Evolutionary conservation across 2,888 invertebrate genomes (phyloP).

Genomic region (Subacronicta megacephala): DNA sequence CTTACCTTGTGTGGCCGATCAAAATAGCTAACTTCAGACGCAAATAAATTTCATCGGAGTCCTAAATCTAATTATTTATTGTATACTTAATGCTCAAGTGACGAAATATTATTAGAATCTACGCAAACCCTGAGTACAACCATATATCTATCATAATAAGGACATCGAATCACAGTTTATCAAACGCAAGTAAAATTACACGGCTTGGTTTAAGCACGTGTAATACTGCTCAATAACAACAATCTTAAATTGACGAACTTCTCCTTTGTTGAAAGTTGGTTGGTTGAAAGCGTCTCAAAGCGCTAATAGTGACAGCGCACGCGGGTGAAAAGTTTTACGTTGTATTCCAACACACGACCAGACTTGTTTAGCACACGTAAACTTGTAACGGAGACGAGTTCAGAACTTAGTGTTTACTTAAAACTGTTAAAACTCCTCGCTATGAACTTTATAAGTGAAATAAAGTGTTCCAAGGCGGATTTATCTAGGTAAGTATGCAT

Average conservation of each 20-base stretch:
- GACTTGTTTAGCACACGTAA: constrained; percentile 64
- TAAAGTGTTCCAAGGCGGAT: constrained; percentile 55
- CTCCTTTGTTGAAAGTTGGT: constrained; percentile 46
- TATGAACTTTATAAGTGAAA: constrained; percentile 62
- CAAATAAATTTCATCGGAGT: no score
- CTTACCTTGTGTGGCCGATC: no score
- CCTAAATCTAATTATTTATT: no score
- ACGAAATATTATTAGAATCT: not conserved
- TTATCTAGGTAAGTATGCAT: constrained; percentile 30
- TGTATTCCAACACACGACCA: constrained; percentile 54
- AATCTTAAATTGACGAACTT: constrained; percentile 61
- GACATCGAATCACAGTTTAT: constrained; percentile 27
- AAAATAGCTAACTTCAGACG: no score
- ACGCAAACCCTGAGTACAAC: not conserved
- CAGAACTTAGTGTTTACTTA: constrained; percentile 64
- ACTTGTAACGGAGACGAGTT: constrained; percentile 65
- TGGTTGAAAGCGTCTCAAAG: constrained; percentile 34
- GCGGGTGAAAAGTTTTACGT: constrained; percentile 57
- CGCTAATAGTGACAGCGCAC: constrained; percentile 51
- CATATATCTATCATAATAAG: constrained; percentile 16
- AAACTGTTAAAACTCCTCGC: constrained; percentile 64
- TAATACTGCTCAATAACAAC: constrained; percentile 50
- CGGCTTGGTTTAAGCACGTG: constrained; percentile 32
- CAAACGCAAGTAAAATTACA: constrained; percentile 39
- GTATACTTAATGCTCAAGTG: no score